Percentiles rank a stretch among this genome's conserved stretches.
Evolutionary conservation across 1,140 invertebrate species (phyloP).

Genomic region (Drosophila lacertosa): DNA sequence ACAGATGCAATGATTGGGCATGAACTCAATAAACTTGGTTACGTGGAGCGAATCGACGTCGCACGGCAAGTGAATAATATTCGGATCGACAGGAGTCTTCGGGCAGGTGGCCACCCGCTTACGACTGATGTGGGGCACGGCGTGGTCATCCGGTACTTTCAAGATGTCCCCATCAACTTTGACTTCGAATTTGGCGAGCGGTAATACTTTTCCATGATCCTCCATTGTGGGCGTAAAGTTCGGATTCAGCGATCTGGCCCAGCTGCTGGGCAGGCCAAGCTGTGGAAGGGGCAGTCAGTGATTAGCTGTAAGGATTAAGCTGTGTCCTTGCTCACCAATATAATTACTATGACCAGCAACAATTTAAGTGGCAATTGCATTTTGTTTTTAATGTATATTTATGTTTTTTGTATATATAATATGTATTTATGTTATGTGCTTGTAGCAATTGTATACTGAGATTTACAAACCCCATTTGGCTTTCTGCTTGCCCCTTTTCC

Average conservation of each 20-base stretch:
- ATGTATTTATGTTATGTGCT: slow-evolving; percentile 11
- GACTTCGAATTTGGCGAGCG: no score
- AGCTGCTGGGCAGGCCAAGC: neutral
- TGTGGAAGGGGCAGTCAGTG: neutral
- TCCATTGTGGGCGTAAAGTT: neutral
- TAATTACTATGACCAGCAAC: neutral
- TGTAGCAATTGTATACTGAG: neutral
- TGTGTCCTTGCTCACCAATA: slow-evolving; percentile 9
- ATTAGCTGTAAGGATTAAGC: no score
- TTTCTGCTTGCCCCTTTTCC: neutral
- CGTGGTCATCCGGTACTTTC: no score
- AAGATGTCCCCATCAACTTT: no score
- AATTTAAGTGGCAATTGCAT: slow-evolving; percentile 7
- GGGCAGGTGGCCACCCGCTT: neutral
- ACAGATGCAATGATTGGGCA: slow-evolving; percentile 54
- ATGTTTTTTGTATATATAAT: neutral
- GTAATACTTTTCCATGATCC: no score
- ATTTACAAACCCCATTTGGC: neutral
- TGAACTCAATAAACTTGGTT: neutral
- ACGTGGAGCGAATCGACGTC: slow-evolving; percentile 43
- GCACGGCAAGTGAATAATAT: slow-evolving; percentile 43
- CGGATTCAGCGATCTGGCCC: neutral
- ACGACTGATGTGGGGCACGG: no score
- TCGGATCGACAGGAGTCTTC: neutral
- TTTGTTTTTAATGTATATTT: neutral